Conservation (phyloP, 1,140 invertebrate species). For the Zeugodacus cucurbitae region DNA sequence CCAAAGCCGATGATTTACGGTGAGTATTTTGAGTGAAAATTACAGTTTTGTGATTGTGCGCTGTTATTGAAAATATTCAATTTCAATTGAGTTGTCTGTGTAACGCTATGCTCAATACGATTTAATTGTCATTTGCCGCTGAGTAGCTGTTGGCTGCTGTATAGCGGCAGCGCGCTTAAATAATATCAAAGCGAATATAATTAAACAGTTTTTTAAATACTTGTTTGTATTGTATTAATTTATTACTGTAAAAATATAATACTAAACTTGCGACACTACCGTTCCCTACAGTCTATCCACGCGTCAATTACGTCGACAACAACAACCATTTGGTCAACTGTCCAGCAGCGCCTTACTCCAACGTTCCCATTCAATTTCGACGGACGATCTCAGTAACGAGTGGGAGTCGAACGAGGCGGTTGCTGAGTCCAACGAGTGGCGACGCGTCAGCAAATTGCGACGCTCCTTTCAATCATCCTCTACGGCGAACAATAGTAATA, state of each 20-base stretch:
- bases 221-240: no score
- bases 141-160: slow-evolving; percentile 3
- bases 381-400: slow-evolving; percentile 63
- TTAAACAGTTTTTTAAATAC: neutral
- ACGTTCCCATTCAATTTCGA: slow-evolving; percentile 62
- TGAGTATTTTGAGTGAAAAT: slow-evolving; percentile 50
- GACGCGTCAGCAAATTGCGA: slow-evolving; percentile 70
- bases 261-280: no score
- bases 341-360: slow-evolving; percentile 48
- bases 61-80: slow-evolving; percentile 22
- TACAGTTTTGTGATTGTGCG: neutral
- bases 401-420: slow-evolving; percentile 48
- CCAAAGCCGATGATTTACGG: slow-evolving; percentile 58
- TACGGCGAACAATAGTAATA: slow-evolving; percentile 55
- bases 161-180: neutral
- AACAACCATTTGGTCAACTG: slow-evolving; percentile 51
- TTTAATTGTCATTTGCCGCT: slow-evolving; percentile 40
- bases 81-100: slow-evolving; percentile 29
- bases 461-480: slow-evolving; percentile 74
- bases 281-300: slow-evolving; percentile 49
- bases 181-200: neutral
- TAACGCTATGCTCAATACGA: neutral
- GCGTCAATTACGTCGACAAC: slow-evolving; percentile 60
- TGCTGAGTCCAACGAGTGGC: slow-evolving; percentile 68
- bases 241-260: no score